Base-by-base conservation (phyloP, 2,113 vertebrate species). In the Electrona antarctica region DNA sequence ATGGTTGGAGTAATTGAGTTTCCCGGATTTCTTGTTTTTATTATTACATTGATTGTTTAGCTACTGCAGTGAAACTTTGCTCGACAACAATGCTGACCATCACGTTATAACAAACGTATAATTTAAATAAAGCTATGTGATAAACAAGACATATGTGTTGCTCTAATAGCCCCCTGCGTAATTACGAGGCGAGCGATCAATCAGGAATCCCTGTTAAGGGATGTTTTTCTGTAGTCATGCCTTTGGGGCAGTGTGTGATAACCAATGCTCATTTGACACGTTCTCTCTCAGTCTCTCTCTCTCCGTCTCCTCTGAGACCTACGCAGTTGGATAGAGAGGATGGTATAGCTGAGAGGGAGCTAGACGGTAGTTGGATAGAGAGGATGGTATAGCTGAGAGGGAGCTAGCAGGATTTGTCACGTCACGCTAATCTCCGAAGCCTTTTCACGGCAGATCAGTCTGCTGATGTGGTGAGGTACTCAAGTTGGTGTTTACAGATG, bases 181-280 rank as follows among this genome's bases (percentile, higher is more conserved):
- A 63, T 55, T 60, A 72, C 69, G 67, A 64, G 75, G 82, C 83
- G 73, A 52, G 51, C 0, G 62, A 67, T 60, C 73, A 55, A 64
- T 73, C 41, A 57, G 13, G 52, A 48, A 65, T 64, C 71, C 52
- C 67, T 81, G 29, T 28, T 61, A 74, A 67, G 71, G 67, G 46
- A 7, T 13, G 28, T 71, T 61, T 52, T 56, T 51, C 49, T 52
- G 73, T 48, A 60, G 69, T 50, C 60, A 45, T 13, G 6, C 71
- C 55, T 79, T 54, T 13, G 9, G 29, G 15, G 28, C 51, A 50
- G 3, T 62, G 78, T 69, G 73, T 75, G 77, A 71, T 67, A 78
- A 79, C 60, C 64, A 75, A 81, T 83, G 81, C 87, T 83, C 56
- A 71, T 87, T 86, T 88, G 80, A 85, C 81, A 88, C 86, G 78